phyloP scores from a whole-genome alignment of 2,888 invertebrate species.

The Oegoconia quadripuncta region DNA sequence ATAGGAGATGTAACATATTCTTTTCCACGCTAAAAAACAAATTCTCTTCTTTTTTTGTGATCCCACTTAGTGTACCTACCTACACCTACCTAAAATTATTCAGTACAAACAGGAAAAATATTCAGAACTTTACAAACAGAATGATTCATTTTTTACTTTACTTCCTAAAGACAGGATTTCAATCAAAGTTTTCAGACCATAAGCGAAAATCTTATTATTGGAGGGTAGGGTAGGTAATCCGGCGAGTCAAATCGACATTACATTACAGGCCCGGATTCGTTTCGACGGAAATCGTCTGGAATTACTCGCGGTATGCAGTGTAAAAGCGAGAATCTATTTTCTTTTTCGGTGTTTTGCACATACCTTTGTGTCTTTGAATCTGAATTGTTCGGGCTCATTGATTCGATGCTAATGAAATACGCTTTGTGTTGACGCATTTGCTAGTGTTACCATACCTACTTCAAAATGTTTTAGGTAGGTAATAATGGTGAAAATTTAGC shows the following conservation, averaged over 20 bases:
- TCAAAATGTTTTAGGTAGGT: no score
- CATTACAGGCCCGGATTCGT: constrained; percentile 30
- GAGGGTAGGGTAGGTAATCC: constrained; percentile 18
- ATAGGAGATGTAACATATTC: no score
- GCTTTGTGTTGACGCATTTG: no score
- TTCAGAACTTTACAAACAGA: not conserved
- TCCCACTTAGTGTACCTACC: no score
- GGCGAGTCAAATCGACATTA: constrained; percentile 33
- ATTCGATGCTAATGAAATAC: constrained; percentile 3
- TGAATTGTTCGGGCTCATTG: constrained; percentile 9
- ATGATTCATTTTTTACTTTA: not conserved
- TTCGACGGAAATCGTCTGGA: constrained; percentile 40
- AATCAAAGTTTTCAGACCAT: constrained; percentile 8
- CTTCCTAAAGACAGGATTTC: constrained; percentile 3
- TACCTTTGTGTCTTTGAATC: constrained; percentile 13
- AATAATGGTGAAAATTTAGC: no score
- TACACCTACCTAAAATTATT: no score
- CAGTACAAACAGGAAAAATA: no score
- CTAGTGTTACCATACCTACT: no score
- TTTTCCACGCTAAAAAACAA: no score
- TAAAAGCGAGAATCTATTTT: constrained; percentile 32
- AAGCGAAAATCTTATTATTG: constrained; percentile 11
- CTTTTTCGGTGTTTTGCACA: constrained; percentile 16
- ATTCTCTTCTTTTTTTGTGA: no score
- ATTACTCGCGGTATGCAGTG: constrained; percentile 34